Evolutionary conservation across 2,888 invertebrate genomes (phyloP), one percentile per base, ranked within the genome.

Genomic region (Drosophila histrio): DNA sequence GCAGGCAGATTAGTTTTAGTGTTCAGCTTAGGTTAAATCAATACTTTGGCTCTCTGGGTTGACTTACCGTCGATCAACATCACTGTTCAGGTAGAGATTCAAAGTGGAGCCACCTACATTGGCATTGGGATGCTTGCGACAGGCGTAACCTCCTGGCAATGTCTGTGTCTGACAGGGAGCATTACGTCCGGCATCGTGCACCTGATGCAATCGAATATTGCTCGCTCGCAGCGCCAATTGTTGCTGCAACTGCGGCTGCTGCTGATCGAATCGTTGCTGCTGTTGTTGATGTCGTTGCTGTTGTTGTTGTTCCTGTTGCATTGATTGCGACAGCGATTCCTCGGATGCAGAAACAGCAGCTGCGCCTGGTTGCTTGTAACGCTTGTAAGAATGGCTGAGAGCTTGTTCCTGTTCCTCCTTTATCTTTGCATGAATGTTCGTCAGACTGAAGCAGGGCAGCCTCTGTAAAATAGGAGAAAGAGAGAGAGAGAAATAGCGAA

Each of bases 381-480:
- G 80, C 65, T 82, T 89, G 56, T 89, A 89, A 24, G 89, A 83
- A n/a, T 83, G 71, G 15, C 78, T 77, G 21, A 78, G 69, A 0
- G 70, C 67, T 19, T 72, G 77, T 58, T 89, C 57, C 2, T 60
- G 86, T 0, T 80, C 81, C 56, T 91, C 91, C 59, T 79, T 89
- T 58, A 90, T 79, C 71, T 89, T 89, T 58, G 87, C 88, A 38
- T 91, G 88, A 9, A 90, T 68, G 17, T 84, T 89, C 21, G 89
- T 77, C 15, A 90, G 79, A 30, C 84, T 89, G 34, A 91, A 89
- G 69, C 91, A 91, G 19, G 91, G 90, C 26, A 91, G 65, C 9
- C 88, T 90, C 91, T 91, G 72, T 5, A 2, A 8, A 11, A n/a
- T n/a, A 2, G 2, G 3, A 32, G 13, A 21, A 8, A 13, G 21